phyloP scores from a whole-genome alignment of 2,888 invertebrate genomes.

The Camponotus fellah region DNA sequence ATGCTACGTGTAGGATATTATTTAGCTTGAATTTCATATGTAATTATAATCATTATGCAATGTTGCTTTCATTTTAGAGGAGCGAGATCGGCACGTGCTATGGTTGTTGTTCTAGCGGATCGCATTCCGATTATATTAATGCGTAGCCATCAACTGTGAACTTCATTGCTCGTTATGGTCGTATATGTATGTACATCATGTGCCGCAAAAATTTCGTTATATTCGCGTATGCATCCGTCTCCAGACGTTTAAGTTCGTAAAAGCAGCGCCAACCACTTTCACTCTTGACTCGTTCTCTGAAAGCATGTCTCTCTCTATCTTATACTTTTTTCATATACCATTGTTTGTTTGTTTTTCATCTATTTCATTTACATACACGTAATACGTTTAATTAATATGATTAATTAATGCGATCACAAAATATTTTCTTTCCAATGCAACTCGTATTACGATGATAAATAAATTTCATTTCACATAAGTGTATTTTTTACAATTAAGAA shows the following conservation, averaged over 20 bases:
- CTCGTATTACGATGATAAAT: not conserved
- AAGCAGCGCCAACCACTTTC: slow-evolving; percentile 79
- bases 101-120: not conserved
- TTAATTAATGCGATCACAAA: not conserved
- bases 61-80: slow-evolving; percentile 5
- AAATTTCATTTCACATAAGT: not conserved
- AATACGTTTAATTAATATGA: not conserved
- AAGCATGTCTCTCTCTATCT: slow-evolving; percentile 73
- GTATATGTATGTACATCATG: slow-evolving; percentile 18
- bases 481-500: slow-evolving; percentile 46
- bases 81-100: not conserved
- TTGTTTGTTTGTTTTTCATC: slow-evolving; percentile 19
- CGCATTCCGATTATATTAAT: slow-evolving; percentile 19
- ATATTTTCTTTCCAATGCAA: not conserved
- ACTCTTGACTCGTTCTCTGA: slow-evolving; percentile 78
- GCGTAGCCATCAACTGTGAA: not conserved
- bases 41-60: slow-evolving; percentile 30
- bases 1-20: not conserved
- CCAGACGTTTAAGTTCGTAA: slow-evolving; percentile 66
- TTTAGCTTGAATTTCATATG: not conserved
- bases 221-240: slow-evolving; percentile 65
- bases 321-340: slow-evolving; percentile 64
- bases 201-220: slow-evolving; percentile 67
- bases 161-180: not conserved
- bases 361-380: not conserved